Base-by-base conservation (phyloP, 2,797 vertebrate genomes). In the Acanthurus leucopareius region DNA sequence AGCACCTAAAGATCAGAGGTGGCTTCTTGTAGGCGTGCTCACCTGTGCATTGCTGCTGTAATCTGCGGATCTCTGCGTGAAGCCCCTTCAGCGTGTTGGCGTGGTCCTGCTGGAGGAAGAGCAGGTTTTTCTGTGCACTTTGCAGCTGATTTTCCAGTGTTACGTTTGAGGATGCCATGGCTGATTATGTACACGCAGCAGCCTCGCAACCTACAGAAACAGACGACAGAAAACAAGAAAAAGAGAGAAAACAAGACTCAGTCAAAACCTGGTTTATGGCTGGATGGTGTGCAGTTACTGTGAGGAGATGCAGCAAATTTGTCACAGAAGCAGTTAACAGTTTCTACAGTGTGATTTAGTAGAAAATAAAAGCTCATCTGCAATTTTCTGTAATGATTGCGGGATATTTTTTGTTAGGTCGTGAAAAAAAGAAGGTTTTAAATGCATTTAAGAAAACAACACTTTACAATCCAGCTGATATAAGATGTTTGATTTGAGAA, bases 21-120 rank as follows among this genome's bases (percentile, higher is more conserved):
- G 5, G 44, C 47, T 47, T n/a, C 28, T 13, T 17, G 32, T 19
- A 57, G 15, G 20, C 0, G 35, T 1, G 45, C 83, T 84, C 91
- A 99, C 98, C 98, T 95, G 97, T 98, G 94, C 97, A 99, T 86
- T 98, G 98, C 82, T 99, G 97, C 88, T 99, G 98, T 79, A 99
- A 93, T n/a, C 97, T 95, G 7, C 97, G 94, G 79, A 99, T 97
- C 93, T 99, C 98, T 0, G 97, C 91, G 0, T 99, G 98, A 13
- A 99, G 96, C 17, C 98, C 98, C 87, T 97, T 97, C 82, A 99
- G 91, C 0, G 98, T 99, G 92, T 76, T 96, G 82, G 97, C 96
- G 0, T 99, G 98, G 57, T 99, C 97, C 68, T 97, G 96, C 93
- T 99, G 98, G 28, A 99, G 97, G 83, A 99, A 99, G n/a, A 98